Percentiles rank a stretch among this genome's conserved stretches.
Evolutionary conservation across 2,113 vertebrate genomes (phyloP).

Genomic region (Oophaga pumilio): DNA sequence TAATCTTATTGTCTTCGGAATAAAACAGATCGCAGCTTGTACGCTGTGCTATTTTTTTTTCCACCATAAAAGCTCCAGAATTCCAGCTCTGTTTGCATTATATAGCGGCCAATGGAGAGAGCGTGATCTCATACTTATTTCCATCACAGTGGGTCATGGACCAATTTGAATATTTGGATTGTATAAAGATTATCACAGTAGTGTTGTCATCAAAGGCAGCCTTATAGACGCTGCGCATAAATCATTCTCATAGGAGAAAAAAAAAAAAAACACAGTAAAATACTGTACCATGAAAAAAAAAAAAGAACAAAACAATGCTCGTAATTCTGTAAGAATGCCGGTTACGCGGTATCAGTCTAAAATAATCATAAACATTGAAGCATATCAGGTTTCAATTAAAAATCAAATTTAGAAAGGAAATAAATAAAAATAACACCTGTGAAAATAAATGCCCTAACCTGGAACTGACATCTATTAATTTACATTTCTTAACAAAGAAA

Average conservation of each 20-base stretch:
- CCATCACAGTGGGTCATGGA: constrained; percentile 51
- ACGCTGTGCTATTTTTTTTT: constrained; percentile 36
- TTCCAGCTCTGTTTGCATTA: constrained; percentile 48
- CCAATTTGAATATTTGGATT: constrained; percentile 54
- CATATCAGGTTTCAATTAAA: neutral
- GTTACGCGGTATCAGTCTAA: neutral
- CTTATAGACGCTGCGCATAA: constrained; percentile 45
- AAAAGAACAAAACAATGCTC: neutral
- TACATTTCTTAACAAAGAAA: neutral
- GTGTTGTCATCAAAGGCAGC: constrained; percentile 52
- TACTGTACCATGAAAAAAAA: constrained; percentile 14
- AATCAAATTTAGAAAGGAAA: neutral
- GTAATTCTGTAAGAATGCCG: neutral
- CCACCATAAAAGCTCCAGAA: constrained; percentile 34
- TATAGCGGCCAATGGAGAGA: constrained; percentile 39
- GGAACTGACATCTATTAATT: neutral
- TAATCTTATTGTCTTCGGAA: constrained; percentile 44
- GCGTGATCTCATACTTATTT: constrained; percentile 54
- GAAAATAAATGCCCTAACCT: neutral
- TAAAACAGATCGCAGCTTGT: constrained; percentile 23
- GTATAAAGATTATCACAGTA: constrained; percentile 51
- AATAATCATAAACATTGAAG: constrained; percentile 14
- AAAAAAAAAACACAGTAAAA: constrained; percentile 13
- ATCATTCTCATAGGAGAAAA: constrained; percentile 14
- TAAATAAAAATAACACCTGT: neutral